Base-by-base conservation (phyloP, 1,140 invertebrate genomes). In the Trichogramma pretiosum region DNA sequence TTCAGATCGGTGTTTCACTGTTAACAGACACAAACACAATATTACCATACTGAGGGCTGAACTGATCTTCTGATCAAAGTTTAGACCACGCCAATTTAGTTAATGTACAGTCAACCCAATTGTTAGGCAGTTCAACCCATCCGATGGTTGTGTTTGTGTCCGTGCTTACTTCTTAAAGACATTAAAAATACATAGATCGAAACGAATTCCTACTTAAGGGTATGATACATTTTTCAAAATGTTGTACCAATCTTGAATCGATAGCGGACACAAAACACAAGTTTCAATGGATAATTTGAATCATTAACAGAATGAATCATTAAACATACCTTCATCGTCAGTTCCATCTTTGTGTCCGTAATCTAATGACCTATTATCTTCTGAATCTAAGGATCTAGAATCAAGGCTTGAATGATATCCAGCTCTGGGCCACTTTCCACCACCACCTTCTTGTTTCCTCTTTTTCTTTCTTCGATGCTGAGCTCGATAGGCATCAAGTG, bases 131-230 rank as follows among this genome's bases (percentile, higher is more conserved):
- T 66, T 63, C 63, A 66, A 65, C 62, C 64, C 63, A 52, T 60
- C 60, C 50, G 61, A 65, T 65, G 64, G 64, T 65, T 66, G 64
- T 65, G 64, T 63, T 66, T 66, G 64, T 66, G 63, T 65, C 62
- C 63, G 56, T 64, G 59, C 56, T 58, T 46, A 40, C 36, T 54
- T 16, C 26, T 36, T 46, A 17, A 33, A 37, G 47, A 40, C 30
- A 16, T 22, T 41, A 42, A 39, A 24, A 39, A 13, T 45, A 28
- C 37, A 17, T 43, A 21, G 23, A 10, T 18, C 13, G 28, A 39
- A 48, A 55, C 50, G 50, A 38, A 36, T 40, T 22, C 38, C 44
- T 47, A 37, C 45, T 44, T 55, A 43, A 34, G 21, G 42, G 44
- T 23, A 33, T 23, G 35, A 42, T 26, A 19, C 40, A 41, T 26